Percentiles rank a stretch among this genome's conserved stretches.
These are phyloP conservation scores for Drosophila infuscata DNA, from an alignment of 2,888 invertebrate genomes.

Conservation along the genomic window DNA sequence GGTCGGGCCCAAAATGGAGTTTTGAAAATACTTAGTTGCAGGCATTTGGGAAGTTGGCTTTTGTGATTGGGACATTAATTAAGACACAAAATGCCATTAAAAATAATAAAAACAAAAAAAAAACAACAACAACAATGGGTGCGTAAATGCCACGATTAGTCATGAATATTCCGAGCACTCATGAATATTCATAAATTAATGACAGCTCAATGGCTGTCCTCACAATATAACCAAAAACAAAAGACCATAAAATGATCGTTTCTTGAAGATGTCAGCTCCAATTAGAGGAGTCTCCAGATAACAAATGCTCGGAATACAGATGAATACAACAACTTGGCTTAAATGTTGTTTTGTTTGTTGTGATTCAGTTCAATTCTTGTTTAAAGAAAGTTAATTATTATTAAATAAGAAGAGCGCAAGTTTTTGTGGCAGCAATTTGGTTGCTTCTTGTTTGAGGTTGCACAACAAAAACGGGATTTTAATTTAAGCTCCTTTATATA, in stretches of 20 bases:
- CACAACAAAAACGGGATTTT: not conserved
- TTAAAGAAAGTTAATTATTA: not conserved
- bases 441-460: not conserved
- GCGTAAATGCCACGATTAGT: slow-evolving; percentile 31
- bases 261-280: not conserved
- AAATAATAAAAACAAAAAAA: slow-evolving; percentile 16
- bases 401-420: not conserved
- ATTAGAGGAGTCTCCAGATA: not conserved
- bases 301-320: not conserved
- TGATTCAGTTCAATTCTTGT: not conserved
- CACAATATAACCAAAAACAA: not conserved
- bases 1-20: slow-evolving; percentile 69
- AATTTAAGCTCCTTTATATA: not conserved
- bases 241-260: not conserved
- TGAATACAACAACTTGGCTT: not conserved
- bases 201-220: slow-evolving; percentile 59
- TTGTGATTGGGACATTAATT: slow-evolving; percentile 76
- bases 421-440: not conserved
- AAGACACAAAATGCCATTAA: slow-evolving; percentile 74
- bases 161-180: slow-evolving; percentile 49
- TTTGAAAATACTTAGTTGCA: slow-evolving; percentile 31
- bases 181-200: slow-evolving; percentile 64
- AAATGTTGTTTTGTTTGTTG: not conserved
- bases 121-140: slow-evolving; percentile 27
- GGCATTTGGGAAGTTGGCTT: slow-evolving; percentile 33